A percentile compares a stretch with the other conserved stretches of the same genome.
Conservation (phyloP, 2,888 invertebrate species). For the Coenonympha arcania region DNA sequence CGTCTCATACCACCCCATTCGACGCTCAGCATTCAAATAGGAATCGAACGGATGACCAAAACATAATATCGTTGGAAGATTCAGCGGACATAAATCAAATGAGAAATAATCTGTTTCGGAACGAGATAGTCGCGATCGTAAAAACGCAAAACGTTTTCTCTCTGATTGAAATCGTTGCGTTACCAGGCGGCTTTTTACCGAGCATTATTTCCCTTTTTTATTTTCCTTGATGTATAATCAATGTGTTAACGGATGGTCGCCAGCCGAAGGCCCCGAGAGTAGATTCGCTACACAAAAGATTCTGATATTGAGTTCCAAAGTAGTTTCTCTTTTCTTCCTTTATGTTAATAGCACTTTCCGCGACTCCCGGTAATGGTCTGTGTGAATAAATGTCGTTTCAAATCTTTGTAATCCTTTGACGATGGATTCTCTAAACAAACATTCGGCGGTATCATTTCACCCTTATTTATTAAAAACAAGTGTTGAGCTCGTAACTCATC, state of each 20-base stretch:
- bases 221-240: conserved; percentile 74
- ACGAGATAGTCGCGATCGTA: conserved; percentile 73
- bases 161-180: conserved; percentile 72
- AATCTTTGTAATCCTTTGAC: not conserved
- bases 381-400: conserved; percentile 54
- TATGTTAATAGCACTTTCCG: conserved; percentile 69
- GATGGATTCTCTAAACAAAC: conserved; percentile 14
- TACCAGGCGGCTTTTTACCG: conserved; percentile 58
- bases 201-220: conserved; percentile 68
- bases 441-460: conserved; percentile 33
- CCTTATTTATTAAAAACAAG: conserved; percentile 40
- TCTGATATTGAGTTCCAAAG: conserved; percentile 72
- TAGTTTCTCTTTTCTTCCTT: conserved; percentile 68
- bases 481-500: conserved; percentile 46
- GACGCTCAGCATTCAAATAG: conserved; percentile 74
- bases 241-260: conserved; percentile 73
- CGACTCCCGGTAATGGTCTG: conserved; percentile 59
- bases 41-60: conserved; percentile 76
- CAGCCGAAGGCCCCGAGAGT: conserved; percentile 57
- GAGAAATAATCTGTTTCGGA: conserved; percentile 75
- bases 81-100: conserved; percentile 74
- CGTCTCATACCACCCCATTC: conserved; percentile 69
- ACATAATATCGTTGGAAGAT: conserved; percentile 74
- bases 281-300: conserved; percentile 72
- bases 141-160: conserved; percentile 74